Evolutionary conservation across 1,140 invertebrate genomes (phyloP).

Genomic region (Bemisia tabaci): DNA sequence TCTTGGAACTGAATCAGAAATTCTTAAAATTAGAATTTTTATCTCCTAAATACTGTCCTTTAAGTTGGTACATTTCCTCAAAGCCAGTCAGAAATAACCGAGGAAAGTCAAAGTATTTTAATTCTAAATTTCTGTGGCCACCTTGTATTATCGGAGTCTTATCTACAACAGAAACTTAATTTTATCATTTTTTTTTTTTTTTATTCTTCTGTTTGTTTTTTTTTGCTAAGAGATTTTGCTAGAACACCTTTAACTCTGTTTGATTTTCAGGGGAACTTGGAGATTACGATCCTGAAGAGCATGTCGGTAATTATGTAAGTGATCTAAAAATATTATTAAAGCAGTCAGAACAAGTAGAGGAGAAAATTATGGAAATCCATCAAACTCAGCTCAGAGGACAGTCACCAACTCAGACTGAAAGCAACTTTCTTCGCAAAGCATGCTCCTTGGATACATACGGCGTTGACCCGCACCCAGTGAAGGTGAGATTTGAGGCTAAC

Average conservation of each 20-base stretch:
- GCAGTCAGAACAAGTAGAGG: constrained; percentile 81
- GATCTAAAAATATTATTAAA: constrained; percentile 83
- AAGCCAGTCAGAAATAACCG: too few relatives aligned
- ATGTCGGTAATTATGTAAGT: constrained; percentile 77
- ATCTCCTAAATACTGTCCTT: too few relatives aligned
- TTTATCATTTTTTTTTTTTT: background rate
- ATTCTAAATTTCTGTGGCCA: too few relatives aligned
- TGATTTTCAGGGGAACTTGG: constrained; percentile 71
- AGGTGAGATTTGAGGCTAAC: constrained; percentile 57
- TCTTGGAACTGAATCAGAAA: too few relatives aligned
- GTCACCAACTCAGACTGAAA: constrained; percentile 60
- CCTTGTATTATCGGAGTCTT: background rate
- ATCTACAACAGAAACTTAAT: background rate
- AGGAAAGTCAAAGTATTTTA: too few relatives aligned
- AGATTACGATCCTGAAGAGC: constrained; percentile 80
- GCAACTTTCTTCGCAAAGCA: constrained; percentile 72
- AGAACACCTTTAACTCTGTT: background rate
- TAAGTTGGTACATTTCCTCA: too few relatives aligned
- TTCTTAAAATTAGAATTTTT: too few relatives aligned
- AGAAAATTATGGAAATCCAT: constrained; percentile 78
- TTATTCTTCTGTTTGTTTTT: too few relatives aligned
- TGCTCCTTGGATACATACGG: constrained; percentile 89
- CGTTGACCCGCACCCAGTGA: constrained; percentile 95
- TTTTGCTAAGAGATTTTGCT: background rate
- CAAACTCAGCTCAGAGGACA: constrained; percentile 59